A percentile compares a stretch with the other conserved stretches of the same genome.
These are phyloP conservation scores for Notothenia coriiceps DNA, from an alignment of 2,113 vertebrate species.

Conservation along the genomic window DNA sequence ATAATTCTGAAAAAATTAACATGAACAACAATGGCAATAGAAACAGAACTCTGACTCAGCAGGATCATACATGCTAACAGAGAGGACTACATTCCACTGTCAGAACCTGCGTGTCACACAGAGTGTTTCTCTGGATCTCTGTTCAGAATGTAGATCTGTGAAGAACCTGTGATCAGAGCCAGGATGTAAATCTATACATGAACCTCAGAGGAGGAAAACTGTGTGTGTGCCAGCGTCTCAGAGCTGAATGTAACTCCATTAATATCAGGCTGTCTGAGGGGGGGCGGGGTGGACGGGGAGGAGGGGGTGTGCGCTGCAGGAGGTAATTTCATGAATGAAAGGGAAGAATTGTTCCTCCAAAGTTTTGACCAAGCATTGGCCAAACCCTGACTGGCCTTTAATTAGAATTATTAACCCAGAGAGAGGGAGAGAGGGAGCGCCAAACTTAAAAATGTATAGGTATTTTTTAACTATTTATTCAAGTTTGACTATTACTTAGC, in stretches of 20 bases:
- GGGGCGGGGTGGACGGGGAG: conserved; percentile 9
- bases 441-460: not conserved
- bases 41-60: too few relatives aligned
- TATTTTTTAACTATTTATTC: too few relatives aligned
- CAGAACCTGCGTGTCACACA: conserved; percentile 5
- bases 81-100: not conserved
- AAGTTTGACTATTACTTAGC: not conserved
- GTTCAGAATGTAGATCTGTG: not conserved
- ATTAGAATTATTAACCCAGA: conserved; percentile 80
- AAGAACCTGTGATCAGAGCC: conserved; percentile 1
- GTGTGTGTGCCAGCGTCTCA: conserved; percentile 9
- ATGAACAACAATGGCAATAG: too few relatives aligned
- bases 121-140: not conserved
- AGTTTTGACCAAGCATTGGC: conserved; percentile 44
- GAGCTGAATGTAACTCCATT: conserved; percentile 39
- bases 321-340: conserved; percentile 79
- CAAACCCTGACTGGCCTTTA: conserved; percentile 70
- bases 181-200: conserved; percentile 34
- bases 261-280: conserved; percentile 20
- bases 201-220: conserved; percentile 22
- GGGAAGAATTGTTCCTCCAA: conserved; percentile 74
- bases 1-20: too few relatives aligned
- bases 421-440: conserved; percentile 14
- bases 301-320: not conserved
- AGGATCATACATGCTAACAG: too few relatives aligned